A percentile compares a stretch with the other conserved stretches of the same genome.
Conservation (phyloP, 2,797 vertebrate genomes). For the Notamacropus eugenii region DNA sequence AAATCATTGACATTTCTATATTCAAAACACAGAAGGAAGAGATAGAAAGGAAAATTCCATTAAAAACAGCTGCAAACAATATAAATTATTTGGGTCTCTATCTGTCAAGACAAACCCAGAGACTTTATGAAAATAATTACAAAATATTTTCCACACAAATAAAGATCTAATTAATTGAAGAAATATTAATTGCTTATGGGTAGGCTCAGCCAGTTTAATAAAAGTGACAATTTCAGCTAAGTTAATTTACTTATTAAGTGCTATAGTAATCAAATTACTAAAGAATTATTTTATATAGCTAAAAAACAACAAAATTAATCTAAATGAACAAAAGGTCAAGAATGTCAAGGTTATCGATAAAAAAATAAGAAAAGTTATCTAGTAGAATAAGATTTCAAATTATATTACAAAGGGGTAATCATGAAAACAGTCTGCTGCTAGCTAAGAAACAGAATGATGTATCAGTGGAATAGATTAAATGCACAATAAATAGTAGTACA, state of each 20-base stretch:
- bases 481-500: not conserved
- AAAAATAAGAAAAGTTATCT: not conserved
- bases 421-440: not conserved
- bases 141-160: not conserved
- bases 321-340: not conserved
- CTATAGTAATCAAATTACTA: not conserved
- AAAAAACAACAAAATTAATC: not conserved
- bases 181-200: not conserved
- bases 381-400: not conserved
- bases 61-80: not conserved
- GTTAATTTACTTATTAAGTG: not conserved
- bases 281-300: not conserved
- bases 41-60: not conserved
- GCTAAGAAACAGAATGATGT: not conserved
- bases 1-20: not conserved
- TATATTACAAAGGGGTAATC: not conserved
- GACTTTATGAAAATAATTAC: not conserved
- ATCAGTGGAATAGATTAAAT: not conserved
- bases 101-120: not conserved
- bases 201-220: not conserved
- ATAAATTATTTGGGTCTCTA: not conserved
- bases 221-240: not conserved
- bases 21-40: not conserved
- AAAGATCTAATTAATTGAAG: not conserved
- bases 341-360: not conserved